phyloP scores from a whole-genome alignment of 2,113 vertebrate genomes.

The Bubalus kerabau region DNA sequence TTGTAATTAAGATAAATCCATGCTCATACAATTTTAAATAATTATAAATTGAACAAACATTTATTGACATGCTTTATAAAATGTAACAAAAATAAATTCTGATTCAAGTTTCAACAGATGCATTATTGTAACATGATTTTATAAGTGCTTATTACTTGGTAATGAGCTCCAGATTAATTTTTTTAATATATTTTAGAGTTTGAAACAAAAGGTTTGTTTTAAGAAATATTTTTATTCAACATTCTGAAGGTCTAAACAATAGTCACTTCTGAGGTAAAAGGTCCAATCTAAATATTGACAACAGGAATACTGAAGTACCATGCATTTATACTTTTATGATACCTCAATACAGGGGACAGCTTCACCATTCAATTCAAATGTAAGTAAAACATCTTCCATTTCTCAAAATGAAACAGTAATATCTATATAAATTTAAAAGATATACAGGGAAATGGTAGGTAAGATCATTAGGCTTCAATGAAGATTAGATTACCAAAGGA shows the following conservation, averaged over 20 bases:
- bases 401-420: constrained; percentile 17
- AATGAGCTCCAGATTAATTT: constrained; percentile 32
- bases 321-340: not conserved
- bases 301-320: not conserved
- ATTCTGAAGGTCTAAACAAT: constrained; percentile 2
- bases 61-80: constrained; percentile 4
- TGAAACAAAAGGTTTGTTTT: not conserved
- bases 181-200: not conserved
- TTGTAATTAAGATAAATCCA: constrained; percentile 15
- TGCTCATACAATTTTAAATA: not conserved
- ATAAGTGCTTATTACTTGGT: not conserved
- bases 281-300: not conserved
- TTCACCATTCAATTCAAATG: not conserved
- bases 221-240: constrained; percentile 2
- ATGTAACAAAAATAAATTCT: not conserved
- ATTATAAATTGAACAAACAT: not conserved
- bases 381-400: not conserved
- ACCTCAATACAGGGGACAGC: not conserved
- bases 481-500: not conserved
- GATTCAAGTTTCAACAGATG: constrained; percentile 14
- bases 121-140: constrained; percentile 12
- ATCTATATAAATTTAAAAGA: not conserved
- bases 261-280: not conserved
- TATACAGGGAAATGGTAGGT: not conserved
- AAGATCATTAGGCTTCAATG: not conserved